A percentile compares a stretch with the other conserved stretches of the same genome.
Conservation (phyloP, 2,888 invertebrate species). For the Nemurella pictetii region DNA sequence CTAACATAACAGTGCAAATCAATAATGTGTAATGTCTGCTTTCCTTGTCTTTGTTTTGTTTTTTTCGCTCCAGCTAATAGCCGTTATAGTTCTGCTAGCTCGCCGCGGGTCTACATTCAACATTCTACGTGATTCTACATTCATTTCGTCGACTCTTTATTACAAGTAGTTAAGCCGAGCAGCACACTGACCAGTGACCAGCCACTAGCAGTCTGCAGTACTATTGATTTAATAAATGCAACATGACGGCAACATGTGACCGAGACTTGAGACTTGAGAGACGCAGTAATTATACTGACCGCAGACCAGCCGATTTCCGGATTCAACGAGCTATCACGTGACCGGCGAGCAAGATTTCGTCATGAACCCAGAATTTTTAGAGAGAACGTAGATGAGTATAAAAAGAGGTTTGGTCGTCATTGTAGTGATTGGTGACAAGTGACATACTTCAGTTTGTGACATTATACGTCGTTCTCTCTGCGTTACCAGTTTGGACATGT, state of each 20-base stretch:
- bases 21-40: no score
- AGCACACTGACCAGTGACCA: neutral
- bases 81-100: no score
- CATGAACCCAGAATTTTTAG: neutral
- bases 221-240: neutral
- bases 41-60: no score
- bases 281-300: neutral
- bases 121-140: no score
- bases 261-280: no score
- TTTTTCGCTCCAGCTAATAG: no score
- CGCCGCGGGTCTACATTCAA: no score
- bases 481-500: neutral
- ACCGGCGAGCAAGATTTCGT: neutral
- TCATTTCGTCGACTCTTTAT: neutral
- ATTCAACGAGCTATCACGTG: neutral
- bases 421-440: neutral
- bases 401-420: no score
- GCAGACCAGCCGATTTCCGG: neutral
- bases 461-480: neutral
- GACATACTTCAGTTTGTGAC: neutral
- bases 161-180: neutral
- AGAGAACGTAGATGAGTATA: neutral
- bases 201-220: neutral
- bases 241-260: neutral
- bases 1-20: no score